A percentile compares a stretch with the other conserved stretches of the same genome.
These are phyloP conservation scores for Ceratina japonica DNA, from an alignment of 1,140 invertebrate genomes.

Conservation along the genomic window DNA sequence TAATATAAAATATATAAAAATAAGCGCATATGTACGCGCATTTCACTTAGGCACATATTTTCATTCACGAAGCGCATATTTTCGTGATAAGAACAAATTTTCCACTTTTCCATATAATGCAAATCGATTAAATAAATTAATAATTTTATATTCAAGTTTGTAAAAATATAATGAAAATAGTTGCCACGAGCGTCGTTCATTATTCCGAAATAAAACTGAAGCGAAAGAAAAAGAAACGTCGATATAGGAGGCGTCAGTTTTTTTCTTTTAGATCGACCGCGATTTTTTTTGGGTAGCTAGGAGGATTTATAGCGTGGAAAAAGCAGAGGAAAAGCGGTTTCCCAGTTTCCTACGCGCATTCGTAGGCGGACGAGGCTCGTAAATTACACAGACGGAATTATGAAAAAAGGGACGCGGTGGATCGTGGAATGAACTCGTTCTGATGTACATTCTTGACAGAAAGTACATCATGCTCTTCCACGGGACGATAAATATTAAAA, in stretches of 20 bases:
- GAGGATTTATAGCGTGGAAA: conserved; percentile 42
- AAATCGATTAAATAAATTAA: too few species aligned
- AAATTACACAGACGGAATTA: conserved; percentile 57
- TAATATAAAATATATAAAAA: too few species aligned
- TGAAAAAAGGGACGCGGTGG: conserved; percentile 52
- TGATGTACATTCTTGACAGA: not conserved
- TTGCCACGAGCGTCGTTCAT: not conserved
- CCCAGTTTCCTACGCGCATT: conserved; percentile 15
- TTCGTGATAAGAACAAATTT: too few species aligned
- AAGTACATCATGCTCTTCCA: too few species aligned
- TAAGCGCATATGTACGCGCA: too few species aligned
- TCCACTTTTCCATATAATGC: too few species aligned
- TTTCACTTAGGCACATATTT: too few species aligned
- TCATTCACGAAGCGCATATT: too few species aligned
- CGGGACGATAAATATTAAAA: too few species aligned
- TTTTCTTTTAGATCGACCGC: conserved; percentile 18
- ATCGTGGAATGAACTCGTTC: conserved; percentile 35
- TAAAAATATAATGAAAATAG: too few species aligned
- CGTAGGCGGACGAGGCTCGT: conserved; percentile 24
- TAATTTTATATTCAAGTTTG: too few species aligned
- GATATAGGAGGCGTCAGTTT: not conserved
- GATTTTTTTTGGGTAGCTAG: not conserved
- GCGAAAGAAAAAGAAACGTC: not conserved
- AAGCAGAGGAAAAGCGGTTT: conserved; percentile 43
- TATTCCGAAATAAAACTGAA: not conserved